Evolutionary conservation across 2,797 vertebrate genomes (phyloP).

Genomic region (Rhinogobio ventralis): DNA sequence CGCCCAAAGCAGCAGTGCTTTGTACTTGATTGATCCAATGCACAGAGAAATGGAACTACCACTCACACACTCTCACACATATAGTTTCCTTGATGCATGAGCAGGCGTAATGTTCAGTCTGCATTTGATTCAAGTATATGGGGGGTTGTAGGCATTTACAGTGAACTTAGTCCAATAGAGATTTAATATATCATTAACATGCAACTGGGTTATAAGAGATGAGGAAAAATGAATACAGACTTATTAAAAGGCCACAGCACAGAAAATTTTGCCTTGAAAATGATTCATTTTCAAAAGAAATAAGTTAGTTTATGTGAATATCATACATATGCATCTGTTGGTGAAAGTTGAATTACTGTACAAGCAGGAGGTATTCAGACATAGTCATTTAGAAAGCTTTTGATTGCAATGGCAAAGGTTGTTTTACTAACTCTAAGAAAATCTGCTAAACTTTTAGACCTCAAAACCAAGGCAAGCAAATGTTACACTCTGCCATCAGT

Average conservation of each 20-base stretch:
- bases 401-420: background rate
- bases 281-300: background rate
- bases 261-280: constrained; percentile 2
- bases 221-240: background rate
- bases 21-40: constrained; percentile 63
- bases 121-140: background rate
- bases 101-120: background rate
- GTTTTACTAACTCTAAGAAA: constrained; percentile 5
- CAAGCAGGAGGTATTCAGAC: background rate
- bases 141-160: background rate
- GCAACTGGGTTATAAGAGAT: background rate
- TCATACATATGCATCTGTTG: constrained; percentile 6
- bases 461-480: constrained; percentile 12
- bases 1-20: constrained; percentile 61
- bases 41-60: constrained; percentile 57
- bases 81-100: constrained; percentile 40
- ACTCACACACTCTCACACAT: constrained; percentile 9
- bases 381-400: background rate
- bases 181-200: background rate
- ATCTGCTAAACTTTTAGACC: background rate
- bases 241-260: constrained; percentile 18
- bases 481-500: background rate
- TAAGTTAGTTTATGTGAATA: background rate
- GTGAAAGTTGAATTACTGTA: background rate
- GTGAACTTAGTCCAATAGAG: background rate